A percentile compares a stretch with the other conserved stretches of the same genome.
These are phyloP conservation scores for Mythimna pallens DNA, from an alignment of 2,888 invertebrate species.

Conservation along the genomic window DNA sequence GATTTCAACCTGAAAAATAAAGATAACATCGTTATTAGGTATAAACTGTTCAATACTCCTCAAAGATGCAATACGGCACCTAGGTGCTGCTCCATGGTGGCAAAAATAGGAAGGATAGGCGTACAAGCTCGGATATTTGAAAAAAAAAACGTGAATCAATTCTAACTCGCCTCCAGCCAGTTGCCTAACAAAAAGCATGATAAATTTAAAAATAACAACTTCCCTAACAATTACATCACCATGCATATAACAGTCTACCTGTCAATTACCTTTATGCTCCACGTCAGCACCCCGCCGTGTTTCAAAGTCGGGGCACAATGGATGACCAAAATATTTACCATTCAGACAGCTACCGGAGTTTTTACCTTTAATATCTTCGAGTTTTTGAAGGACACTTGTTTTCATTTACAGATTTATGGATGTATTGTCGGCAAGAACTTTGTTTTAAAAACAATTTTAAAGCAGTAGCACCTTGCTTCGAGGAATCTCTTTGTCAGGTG, in stretches of 20 bases:
- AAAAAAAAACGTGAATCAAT: background rate
- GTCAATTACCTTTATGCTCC: constrained; percentile 38
- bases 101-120: background rate
- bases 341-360: constrained; percentile 67
- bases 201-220: constrained; percentile 15
- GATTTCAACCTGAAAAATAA: too few species aligned
- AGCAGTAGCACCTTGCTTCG: constrained; percentile 52
- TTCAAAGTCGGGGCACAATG: constrained; percentile 68
- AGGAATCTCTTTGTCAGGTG: constrained; percentile 40
- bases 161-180: background rate
- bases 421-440: constrained; percentile 51
- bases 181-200: constrained; percentile 17
- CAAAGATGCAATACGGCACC: too few species aligned
- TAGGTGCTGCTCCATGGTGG: too few species aligned
- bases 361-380: constrained; percentile 43
- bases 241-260: constrained; percentile 35
- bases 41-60: too few species aligned
- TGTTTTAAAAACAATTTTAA: constrained; percentile 33
- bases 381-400: constrained; percentile 61
- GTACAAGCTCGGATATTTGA: background rate
- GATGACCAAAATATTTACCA: constrained; percentile 85
- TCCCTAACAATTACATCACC: constrained; percentile 29
- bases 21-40: too few species aligned
- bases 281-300: constrained; percentile 61
- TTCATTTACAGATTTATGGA: constrained; percentile 67